Percentiles rank a stretch among this genome's conserved stretches.
These are phyloP conservation scores for Cyanoderma ruficeps DNA, from an alignment of 2,113 vertebrate genomes.

Conservation along the genomic window DNA sequence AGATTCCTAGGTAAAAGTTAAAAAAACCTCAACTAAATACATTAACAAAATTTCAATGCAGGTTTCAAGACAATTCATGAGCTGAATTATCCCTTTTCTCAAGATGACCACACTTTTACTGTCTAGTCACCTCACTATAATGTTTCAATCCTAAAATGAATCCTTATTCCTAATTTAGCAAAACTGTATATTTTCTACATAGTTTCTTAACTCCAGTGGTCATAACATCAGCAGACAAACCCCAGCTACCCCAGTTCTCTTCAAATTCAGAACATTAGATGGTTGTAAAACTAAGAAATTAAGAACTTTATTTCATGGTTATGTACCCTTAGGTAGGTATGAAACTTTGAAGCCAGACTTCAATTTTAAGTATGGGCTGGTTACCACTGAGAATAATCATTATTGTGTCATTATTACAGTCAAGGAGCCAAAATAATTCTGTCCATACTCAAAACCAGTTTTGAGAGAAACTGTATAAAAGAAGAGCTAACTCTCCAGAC, in stretches of 20 bases:
- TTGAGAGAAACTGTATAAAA: not conserved
- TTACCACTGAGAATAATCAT: not conserved
- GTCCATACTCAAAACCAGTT: not conserved
- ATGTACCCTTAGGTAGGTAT: not conserved
- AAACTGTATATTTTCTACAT: not conserved
- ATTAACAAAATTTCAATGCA: not conserved
- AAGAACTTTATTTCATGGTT: not conserved
- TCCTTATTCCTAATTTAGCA: not conserved
- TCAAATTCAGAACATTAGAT: not conserved
- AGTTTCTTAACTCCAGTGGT: not conserved
- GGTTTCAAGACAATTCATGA: not conserved
- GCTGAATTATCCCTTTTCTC: not conserved
- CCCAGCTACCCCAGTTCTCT: not conserved
- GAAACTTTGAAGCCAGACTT: not conserved
- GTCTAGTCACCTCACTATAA: not conserved
- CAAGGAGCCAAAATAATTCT: not conserved
- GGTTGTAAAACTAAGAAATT: not conserved
- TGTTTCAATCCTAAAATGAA: not conserved
- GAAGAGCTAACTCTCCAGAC: not conserved
- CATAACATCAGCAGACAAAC: not conserved
- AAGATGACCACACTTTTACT: not conserved
- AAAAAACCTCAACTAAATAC: not conserved
- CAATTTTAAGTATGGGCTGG: not conserved
- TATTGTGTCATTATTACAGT: not conserved
- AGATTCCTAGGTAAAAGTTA: constrained; percentile 81